Conservation (phyloP, 1,140 invertebrate species). For the Drosophila auraria region DNA sequence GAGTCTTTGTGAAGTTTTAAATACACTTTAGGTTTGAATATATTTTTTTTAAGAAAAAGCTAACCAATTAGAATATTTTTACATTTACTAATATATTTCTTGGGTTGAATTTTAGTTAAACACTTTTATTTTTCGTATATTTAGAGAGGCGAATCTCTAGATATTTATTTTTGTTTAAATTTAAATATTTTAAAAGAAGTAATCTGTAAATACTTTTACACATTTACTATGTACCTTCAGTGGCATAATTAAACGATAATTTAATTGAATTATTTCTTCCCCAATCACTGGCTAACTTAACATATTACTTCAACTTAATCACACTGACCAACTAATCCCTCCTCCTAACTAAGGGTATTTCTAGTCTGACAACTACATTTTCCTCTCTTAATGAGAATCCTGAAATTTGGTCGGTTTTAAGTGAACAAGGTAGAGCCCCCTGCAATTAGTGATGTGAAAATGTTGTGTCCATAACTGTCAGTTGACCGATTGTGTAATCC, state of each 20-base stretch:
- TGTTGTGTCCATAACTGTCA: slow-evolving; percentile 47
- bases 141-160: too few relatives aligned
- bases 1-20: too few relatives aligned
- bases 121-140: too few relatives aligned
- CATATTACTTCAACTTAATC: neutral
- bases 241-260: too few relatives aligned
- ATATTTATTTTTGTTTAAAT: too few relatives aligned
- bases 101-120: too few relatives aligned
- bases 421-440: slow-evolving; percentile 8
- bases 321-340: neutral
- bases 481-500: slow-evolving; percentile 40
- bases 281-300: neutral
- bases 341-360: neutral
- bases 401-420: slow-evolving; percentile 13
- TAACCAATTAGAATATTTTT: too few relatives aligned
- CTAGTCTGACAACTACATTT: neutral
- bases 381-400: neutral
- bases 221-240: too few relatives aligned
- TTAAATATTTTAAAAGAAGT: neutral
- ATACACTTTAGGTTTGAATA: neutral
- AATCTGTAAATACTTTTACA: neutral
- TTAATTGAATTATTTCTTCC: neutral
- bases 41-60: too few relatives aligned
- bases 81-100: too few relatives aligned
- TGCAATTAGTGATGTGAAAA: slow-evolving; percentile 44